Evolutionary conservation across 2,888 invertebrate species (phyloP).

Genomic region (Scaptomyza cyrtandrae): DNA sequence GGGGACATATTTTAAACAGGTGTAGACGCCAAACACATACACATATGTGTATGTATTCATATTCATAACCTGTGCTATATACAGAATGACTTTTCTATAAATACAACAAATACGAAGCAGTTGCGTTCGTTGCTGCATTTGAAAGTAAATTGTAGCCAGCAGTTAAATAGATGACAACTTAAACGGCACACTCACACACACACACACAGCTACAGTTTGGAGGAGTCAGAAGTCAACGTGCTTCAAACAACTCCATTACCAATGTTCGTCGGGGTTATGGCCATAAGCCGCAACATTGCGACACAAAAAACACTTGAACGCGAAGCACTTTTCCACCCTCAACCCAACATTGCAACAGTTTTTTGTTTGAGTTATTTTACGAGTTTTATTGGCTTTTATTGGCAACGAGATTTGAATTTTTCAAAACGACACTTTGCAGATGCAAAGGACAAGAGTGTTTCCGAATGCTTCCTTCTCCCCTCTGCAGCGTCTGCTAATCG

Average conservation of each 20-base stretch:
- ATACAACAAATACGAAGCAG: slow-evolving; percentile 32
- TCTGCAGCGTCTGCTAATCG: slow-evolving; percentile 38
- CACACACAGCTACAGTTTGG: slow-evolving; percentile 20
- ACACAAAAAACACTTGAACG: slow-evolving; percentile 73
- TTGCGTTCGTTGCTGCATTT: slow-evolving; percentile 5
- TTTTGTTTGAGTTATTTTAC: slow-evolving; percentile 76
- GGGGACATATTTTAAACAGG: slow-evolving; percentile 74
- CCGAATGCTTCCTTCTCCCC: slow-evolving; percentile 24
- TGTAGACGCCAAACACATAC: slow-evolving; percentile 63
- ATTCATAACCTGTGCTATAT: slow-evolving; percentile 48
- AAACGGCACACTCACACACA: slow-evolving; percentile 6
- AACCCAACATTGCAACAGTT: slow-evolving; percentile 13
- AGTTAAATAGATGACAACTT: slow-evolving; percentile 49
- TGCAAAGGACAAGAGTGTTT: slow-evolving; percentile 23
- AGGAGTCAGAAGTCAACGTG: slow-evolving; percentile 39
- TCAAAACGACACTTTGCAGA: slow-evolving; percentile 69
- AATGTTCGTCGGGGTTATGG: slow-evolving; percentile 45
- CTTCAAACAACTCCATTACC: slow-evolving; percentile 54
- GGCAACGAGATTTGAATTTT: slow-evolving; percentile 79
- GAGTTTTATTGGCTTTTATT: slow-evolving; percentile 82
- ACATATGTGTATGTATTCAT: not conserved
- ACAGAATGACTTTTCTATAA: slow-evolving; percentile 47
- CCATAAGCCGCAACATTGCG: slow-evolving; percentile 71
- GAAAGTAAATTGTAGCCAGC: slow-evolving; percentile 25
- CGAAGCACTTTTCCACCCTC: slow-evolving; percentile 22